Conservation (phyloP, 2,797 vertebrate species). For the Brachymystax lenok region DNA sequence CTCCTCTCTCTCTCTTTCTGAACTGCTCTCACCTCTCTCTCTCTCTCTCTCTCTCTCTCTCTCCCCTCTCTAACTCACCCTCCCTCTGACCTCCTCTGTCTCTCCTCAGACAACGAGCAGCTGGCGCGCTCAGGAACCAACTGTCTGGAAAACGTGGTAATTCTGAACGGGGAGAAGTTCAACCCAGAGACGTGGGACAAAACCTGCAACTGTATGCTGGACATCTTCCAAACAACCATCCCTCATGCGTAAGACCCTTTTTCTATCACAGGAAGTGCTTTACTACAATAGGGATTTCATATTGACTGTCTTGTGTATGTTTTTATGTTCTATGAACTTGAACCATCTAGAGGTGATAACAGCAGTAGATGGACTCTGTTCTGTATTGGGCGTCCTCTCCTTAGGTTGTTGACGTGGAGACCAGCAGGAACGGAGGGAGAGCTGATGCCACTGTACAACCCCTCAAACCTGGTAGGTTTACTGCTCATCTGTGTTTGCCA, state of each 20-base stretch:
- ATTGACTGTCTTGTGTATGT: too few relatives aligned
- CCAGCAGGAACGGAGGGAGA: conserved; percentile 70
- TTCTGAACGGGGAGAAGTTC: conserved; percentile 90
- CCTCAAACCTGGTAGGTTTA: conserved; percentile 12
- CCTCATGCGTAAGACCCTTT: conserved; percentile 82
- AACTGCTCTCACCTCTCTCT: neutral
- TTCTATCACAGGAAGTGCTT: neutral
- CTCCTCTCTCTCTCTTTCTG: neutral
- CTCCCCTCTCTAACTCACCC: neutral
- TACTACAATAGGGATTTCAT: neutral
- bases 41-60: neutral
- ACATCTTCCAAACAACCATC: conserved; percentile 92
- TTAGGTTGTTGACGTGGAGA: conserved; percentile 86
- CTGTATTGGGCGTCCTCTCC: neutral
- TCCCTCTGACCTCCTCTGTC: neutral
- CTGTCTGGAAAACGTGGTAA: conserved; percentile 90
- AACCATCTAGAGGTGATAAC: neutral
- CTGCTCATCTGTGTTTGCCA: neutral
- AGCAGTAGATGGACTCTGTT: neutral
- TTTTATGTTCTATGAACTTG: neutral
- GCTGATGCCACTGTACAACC: conserved; percentile 66
- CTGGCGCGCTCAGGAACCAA: conserved; percentile 89
- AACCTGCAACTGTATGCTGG: conserved; percentile 90
- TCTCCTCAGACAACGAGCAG: conserved; percentile 84
- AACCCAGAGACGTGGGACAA: conserved; percentile 89